phyloP scores from a whole-genome alignment of 2,797 vertebrate species.

The Pelodytes ibericus region DNA sequence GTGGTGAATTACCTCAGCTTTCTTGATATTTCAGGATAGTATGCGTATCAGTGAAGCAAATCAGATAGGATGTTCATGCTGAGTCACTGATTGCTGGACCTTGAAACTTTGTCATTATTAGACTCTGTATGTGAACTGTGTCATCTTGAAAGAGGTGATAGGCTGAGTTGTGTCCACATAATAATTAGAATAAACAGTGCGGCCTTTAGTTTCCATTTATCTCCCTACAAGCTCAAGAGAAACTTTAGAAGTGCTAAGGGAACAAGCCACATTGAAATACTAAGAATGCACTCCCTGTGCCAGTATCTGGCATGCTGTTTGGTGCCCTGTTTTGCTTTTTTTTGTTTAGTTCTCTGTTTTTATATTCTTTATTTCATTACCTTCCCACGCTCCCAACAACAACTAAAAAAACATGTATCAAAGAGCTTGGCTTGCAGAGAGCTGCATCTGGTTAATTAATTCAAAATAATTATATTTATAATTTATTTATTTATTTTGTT shows the following conservation, averaged over 20 bases:
- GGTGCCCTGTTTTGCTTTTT: constrained; percentile 28
- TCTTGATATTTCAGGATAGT: constrained; percentile 23
- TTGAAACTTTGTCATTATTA: background rate
- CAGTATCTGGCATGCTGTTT: constrained; percentile 26
- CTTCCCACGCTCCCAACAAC: constrained; percentile 44
- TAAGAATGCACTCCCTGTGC: constrained; percentile 38
- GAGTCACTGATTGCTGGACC: constrained; percentile 13
- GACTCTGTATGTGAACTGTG: background rate
- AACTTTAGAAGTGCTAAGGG: constrained; percentile 1
- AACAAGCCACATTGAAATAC: constrained; percentile 19
- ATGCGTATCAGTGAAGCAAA: background rate
- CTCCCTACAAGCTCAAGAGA: background rate
- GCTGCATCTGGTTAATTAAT: background rate
- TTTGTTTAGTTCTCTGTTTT: constrained; percentile 15
- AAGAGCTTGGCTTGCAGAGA: constrained; percentile 11
- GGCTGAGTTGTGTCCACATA: constrained; percentile 7
- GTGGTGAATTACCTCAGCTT: constrained; percentile 28
- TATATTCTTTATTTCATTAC: constrained; percentile 33
- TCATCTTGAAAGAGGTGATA: constrained; percentile 14
- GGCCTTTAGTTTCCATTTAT: constrained; percentile 24
- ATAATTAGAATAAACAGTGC: constrained; percentile 14
- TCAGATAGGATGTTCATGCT: constrained; percentile 17
- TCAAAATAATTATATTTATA: too few species aligned
- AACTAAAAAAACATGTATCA: constrained; percentile 5
- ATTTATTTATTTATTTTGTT: too few species aligned